Evolutionary conservation across 2,797 vertebrate genomes (phyloP).

Genomic region (Cyclura pinguis): DNA sequence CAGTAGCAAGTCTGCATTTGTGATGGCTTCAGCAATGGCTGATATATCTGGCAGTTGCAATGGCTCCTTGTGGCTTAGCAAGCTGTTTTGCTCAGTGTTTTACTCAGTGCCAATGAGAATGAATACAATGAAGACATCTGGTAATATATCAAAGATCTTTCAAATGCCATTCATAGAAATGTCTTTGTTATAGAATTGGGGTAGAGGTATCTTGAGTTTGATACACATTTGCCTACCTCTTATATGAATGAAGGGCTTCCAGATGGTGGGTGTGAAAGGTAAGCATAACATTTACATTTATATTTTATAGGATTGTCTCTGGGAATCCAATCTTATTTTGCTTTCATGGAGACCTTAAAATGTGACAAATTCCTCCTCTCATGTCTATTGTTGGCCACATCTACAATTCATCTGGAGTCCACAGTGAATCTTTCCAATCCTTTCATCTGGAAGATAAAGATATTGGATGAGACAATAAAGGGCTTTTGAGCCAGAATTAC

Average conservation of each 20-base stretch:
- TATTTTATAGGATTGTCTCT: slow-evolving; percentile 14
- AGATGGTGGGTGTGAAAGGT: not conserved
- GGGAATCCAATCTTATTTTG: slow-evolving; percentile 10
- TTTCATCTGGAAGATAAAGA: slow-evolving; percentile 23
- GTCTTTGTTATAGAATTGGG: not conserved
- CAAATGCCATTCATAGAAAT: not conserved
- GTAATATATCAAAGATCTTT: not conserved
- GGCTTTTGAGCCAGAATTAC: slow-evolving; percentile 4
- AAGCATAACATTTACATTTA: slow-evolving; percentile 2
- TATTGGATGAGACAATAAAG: slow-evolving; percentile 29
- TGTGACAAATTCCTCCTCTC: slow-evolving; percentile 10
- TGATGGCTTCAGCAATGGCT: not conserved
- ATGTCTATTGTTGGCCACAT: slow-evolving; percentile 9
- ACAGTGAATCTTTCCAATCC: slow-evolving; percentile 11
- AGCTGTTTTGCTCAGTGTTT: not conserved
- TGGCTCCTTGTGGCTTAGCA: not conserved
- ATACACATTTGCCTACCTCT: not conserved
- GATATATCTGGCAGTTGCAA: not conserved
- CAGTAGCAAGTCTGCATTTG: not conserved
- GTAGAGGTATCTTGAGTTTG: not conserved
- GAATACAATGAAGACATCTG: not conserved
- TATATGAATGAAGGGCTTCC: not conserved
- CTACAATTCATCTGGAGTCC: slow-evolving; percentile 7
- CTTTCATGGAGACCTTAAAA: slow-evolving; percentile 32
- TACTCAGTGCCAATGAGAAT: not conserved